Evolutionary conservation across 1,140 invertebrate genomes (phyloP).

Genomic region (Lysiphlebus fabarum): DNA sequence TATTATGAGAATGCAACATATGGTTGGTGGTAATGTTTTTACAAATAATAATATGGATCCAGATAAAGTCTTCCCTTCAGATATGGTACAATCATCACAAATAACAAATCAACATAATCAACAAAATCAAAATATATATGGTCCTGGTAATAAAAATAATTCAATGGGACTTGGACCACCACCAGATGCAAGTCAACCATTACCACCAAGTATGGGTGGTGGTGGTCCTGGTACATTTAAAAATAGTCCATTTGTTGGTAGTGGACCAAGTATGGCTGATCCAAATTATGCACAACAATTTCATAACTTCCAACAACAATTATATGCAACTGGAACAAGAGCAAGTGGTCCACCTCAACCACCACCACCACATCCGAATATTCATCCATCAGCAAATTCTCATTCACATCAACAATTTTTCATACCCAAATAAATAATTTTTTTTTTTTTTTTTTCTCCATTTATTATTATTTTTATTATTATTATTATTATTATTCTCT

Average conservation of each 20-base stretch:
- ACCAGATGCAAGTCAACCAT: conserved; percentile 66
- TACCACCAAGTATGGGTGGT: conserved; percentile 77
- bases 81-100: conserved; percentile 46
- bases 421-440: conserved; percentile 48
- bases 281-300: conserved; percentile 92
- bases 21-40: conserved; percentile 56
- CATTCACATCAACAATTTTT: conserved; percentile 57
- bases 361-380: conserved; percentile 41
- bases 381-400: conserved; percentile 49
- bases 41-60: conserved; percentile 54
- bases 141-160: conserved; percentile 52
- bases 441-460: neutral
- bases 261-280: conserved; percentile 79
- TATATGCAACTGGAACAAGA: conserved; percentile 85
- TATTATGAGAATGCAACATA: conserved; percentile 60
- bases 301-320: conserved; percentile 91
- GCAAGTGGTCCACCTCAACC: conserved; percentile 47
- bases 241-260: conserved; percentile 75
- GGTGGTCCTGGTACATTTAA: conserved; percentile 67
- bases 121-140: conserved; percentile 57
- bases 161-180: conserved; percentile 57
- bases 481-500: conserved; percentile 6
- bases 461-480: neutral
- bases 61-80: conserved; percentile 50
- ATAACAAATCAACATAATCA: conserved; percentile 31